phyloP scores from a whole-genome alignment of 2,888 invertebrate species.

The Drosophila suboccidentalis region DNA sequence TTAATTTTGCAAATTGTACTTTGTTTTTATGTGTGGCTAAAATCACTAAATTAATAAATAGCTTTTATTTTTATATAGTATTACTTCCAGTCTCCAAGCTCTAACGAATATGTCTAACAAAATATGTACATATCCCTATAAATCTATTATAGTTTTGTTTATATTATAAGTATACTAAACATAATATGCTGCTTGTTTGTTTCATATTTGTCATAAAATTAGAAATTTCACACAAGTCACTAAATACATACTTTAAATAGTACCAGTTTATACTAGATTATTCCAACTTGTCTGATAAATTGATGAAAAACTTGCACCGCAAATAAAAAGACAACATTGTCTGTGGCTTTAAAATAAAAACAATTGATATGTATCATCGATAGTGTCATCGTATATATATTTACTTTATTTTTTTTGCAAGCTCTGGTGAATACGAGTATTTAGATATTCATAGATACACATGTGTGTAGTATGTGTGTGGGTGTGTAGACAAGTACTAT shows the following conservation, averaged over 20 bases:
- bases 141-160: too few relatives aligned
- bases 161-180: too few relatives aligned
- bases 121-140: too few relatives aligned
- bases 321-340: not conserved
- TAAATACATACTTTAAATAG: not conserved
- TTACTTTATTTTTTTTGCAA: not conserved
- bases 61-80: not conserved
- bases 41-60: not conserved
- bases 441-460: constrained; percentile 10
- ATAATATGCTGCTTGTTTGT: not conserved
- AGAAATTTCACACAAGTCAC: not conserved
- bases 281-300: constrained; percentile 2
- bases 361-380: constrained; percentile 23
- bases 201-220: not conserved
- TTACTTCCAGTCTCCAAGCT: not conserved
- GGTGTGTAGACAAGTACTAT: constrained; percentile 15
- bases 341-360: constrained; percentile 15
- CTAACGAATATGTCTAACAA: not conserved
- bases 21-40: not conserved
- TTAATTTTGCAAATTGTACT: not conserved
- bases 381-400: constrained; percentile 32
- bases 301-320: not conserved
- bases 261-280: constrained; percentile 14
- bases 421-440: constrained; percentile 15
- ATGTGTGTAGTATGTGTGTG: constrained; percentile 1